Evolutionary conservation across 2,888 invertebrate species (phyloP).

Genomic region (Drosophila sordidula): DNA sequence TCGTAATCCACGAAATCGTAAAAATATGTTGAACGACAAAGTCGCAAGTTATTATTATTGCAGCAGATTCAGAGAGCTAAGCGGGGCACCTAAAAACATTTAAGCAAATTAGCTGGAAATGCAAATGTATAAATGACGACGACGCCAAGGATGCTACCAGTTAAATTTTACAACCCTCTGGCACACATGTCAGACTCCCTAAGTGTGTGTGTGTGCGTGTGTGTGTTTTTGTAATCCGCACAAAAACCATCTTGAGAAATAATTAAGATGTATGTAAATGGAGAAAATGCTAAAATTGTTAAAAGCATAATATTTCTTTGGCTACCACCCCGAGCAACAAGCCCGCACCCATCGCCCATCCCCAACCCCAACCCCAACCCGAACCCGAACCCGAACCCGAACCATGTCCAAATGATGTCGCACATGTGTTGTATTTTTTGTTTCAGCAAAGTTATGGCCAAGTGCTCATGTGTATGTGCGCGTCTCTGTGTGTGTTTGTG

Average conservation of each 20-base stretch:
- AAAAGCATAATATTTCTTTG: constrained; percentile 78
- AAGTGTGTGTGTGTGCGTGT: constrained; percentile 16
- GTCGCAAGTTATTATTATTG: constrained; percentile 76
- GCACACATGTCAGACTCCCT: constrained; percentile 22
- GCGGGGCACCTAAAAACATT: constrained; percentile 72
- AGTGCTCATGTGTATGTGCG: constrained; percentile 22
- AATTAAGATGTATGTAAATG: constrained; percentile 84
- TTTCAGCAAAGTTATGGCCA: constrained; percentile 60
- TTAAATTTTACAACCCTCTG: constrained; percentile 69
- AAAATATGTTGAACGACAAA: constrained; percentile 76
- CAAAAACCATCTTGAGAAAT: constrained; percentile 82
- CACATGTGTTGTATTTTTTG: constrained; percentile 75
- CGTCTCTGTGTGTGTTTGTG: constrained; percentile 28
- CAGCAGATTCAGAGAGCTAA: constrained; percentile 30
- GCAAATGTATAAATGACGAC: constrained; percentile 81
- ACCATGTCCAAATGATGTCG: constrained; percentile 66
- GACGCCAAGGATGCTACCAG: constrained; percentile 69
- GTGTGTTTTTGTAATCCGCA: constrained; percentile 60
- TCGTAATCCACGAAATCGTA: constrained; percentile 75
- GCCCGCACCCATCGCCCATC: constrained; percentile 14
- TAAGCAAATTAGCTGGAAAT: constrained; percentile 80
- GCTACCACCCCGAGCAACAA: constrained; percentile 41
- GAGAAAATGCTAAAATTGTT: constrained; percentile 76
- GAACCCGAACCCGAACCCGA: constrained; percentile 14
- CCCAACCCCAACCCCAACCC: constrained; percentile 21